Conservation (phyloP, 2,888 invertebrate species). For the Acanthosepion lycidas region DNA sequence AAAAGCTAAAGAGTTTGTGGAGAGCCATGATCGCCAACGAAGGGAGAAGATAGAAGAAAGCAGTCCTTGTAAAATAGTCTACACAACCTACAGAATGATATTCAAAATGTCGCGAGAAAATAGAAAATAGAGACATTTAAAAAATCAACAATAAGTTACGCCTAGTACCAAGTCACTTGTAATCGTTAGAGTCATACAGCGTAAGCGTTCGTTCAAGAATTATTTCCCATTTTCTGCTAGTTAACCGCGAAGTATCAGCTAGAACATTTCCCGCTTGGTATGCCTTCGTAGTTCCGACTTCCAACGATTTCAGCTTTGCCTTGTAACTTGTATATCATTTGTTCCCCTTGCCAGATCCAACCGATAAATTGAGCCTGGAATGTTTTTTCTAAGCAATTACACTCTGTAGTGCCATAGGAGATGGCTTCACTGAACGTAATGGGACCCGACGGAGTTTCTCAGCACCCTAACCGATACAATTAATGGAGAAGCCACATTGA, state of each 20-base stretch:
- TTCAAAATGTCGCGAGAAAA: too few relatives aligned
- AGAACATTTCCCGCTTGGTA: not conserved
- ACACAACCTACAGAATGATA: too few relatives aligned
- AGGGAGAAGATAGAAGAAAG: too few relatives aligned
- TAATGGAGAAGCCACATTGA: not conserved
- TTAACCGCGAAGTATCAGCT: not conserved
- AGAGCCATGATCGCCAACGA: too few relatives aligned
- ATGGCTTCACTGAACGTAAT: not conserved
- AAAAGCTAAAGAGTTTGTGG: too few relatives aligned
- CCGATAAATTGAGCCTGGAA: not conserved
- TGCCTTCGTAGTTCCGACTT: not conserved
- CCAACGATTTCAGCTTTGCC: not conserved
- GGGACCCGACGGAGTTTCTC: not conserved
- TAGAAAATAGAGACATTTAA: not conserved
- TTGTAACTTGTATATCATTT: not conserved
- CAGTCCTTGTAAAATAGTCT: too few relatives aligned
- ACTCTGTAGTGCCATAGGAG: not conserved
- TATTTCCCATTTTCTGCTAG: not conserved
- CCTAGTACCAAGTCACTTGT: not conserved
- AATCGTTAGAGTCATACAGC: not conserved
- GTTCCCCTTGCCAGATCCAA: not conserved
- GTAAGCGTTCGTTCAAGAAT: not conserved
- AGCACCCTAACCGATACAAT: not conserved
- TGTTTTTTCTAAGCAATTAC: not conserved
- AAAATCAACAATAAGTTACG: not conserved